These are phyloP conservation scores for Drosophila lutescens DNA, from an alignment of 2,888 invertebrate species.

Conservation along the genomic window DNA sequence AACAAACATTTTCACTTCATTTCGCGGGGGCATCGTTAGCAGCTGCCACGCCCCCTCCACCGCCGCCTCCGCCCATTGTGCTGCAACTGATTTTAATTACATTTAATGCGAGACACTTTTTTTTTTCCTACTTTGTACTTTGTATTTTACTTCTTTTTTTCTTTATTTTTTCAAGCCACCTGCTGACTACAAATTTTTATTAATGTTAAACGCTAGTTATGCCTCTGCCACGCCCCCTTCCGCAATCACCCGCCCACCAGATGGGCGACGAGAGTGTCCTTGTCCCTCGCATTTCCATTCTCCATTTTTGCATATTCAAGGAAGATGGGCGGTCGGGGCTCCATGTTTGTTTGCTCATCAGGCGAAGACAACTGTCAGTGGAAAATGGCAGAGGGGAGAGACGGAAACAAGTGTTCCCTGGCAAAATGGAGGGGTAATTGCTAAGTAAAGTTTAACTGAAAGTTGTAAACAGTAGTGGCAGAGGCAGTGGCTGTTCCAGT, in stretches of 20 bases:
- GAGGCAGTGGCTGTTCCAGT: not conserved
- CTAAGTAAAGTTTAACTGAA: slow-evolving; percentile 37
- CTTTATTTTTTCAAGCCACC: slow-evolving; percentile 11
- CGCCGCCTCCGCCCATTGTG: not conserved
- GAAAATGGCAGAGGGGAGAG: not conserved
- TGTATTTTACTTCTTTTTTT: not conserved
- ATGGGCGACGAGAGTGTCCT: slow-evolving; percentile 6
- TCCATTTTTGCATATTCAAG: slow-evolving; percentile 50
- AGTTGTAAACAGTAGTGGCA: slow-evolving; percentile 24
- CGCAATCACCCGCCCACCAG: slow-evolving; percentile 1
- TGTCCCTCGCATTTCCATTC: not conserved
- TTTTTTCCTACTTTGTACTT: slow-evolving; percentile 2
- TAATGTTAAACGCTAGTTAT: slow-evolving; percentile 58
- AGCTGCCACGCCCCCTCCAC: slow-evolving; percentile 4
- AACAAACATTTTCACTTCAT: slow-evolving; percentile 56
- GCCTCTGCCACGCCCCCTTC: slow-evolving; percentile 28
- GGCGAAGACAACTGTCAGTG: slow-evolving; percentile 31
- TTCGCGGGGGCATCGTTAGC: slow-evolving; percentile 44
- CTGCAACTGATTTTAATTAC: slow-evolving; percentile 56
- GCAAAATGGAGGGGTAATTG: slow-evolving; percentile 29
- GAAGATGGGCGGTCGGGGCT: slow-evolving; percentile 10
- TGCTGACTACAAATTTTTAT: slow-evolving; percentile 55
- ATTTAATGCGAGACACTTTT: slow-evolving; percentile 49
- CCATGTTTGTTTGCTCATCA: slow-evolving; percentile 47
- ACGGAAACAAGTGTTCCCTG: slow-evolving; percentile 4